These are phyloP conservation scores for Ectemnius cavifrons DNA, from an alignment of 2,888 invertebrate species.

Conservation along the genomic window DNA sequence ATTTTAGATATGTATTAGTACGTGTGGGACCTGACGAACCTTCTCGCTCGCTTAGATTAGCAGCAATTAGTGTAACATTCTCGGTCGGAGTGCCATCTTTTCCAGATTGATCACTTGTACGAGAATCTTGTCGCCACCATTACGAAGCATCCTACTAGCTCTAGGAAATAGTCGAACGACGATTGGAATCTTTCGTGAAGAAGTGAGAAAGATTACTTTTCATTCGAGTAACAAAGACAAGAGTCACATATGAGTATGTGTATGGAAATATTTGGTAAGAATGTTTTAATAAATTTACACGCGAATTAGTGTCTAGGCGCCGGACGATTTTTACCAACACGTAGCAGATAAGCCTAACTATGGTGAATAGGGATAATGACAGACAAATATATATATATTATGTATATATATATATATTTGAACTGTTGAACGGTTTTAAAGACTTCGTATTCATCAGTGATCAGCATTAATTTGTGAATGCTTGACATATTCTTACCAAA, in stretches of 20 bases:
- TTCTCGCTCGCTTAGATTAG: neutral
- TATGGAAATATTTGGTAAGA: slow-evolving; percentile 40
- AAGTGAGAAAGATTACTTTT: slow-evolving; percentile 9
- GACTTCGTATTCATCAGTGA: neutral
- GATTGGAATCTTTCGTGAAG: slow-evolving; percentile 17
- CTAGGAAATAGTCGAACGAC: slow-evolving; percentile 40
- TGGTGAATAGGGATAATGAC: slow-evolving; percentile 21
- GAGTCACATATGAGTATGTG: neutral
- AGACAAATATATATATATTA: slow-evolving; percentile 15
- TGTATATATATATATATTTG: slow-evolving; percentile 3
- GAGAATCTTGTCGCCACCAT: slow-evolving; percentile 24
- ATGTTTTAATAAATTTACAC: slow-evolving; percentile 41
- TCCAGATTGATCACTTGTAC: slow-evolving; percentile 24
- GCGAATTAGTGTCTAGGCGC: slow-evolving; percentile 9
- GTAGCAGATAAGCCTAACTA: slow-evolving; percentile 10
- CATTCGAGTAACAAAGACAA: neutral
- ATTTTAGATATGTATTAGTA: no score
- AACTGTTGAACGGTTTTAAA: neutral
- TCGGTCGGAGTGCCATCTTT: slow-evolving; percentile 27
- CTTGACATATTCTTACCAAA: slow-evolving; percentile 32
- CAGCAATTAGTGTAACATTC: slow-evolving; percentile 10
- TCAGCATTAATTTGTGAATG: neutral
- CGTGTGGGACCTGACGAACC: neutral
- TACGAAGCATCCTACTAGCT: slow-evolving; percentile 33
- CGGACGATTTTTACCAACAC: slow-evolving; percentile 28